These are phyloP conservation scores for Triops longicaudatus DNA, from an alignment of 1,140 invertebrate genomes.

Conservation along the genomic window DNA sequence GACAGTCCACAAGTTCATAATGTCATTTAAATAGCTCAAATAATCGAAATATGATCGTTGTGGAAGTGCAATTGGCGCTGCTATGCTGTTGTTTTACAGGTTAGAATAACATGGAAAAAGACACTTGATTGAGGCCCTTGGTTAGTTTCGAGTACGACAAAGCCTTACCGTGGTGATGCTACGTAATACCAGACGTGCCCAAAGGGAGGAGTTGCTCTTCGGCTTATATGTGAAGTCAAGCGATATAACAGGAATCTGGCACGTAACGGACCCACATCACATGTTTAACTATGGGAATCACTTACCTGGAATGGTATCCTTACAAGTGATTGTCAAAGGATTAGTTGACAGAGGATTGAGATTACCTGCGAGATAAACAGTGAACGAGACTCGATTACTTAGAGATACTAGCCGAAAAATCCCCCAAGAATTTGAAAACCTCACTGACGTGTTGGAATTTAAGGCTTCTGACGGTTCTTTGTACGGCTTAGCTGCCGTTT, in stretches of 20 bases:
- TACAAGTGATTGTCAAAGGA: background rate
- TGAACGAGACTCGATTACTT: background rate
- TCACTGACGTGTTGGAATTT: background rate
- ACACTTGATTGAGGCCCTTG: background rate
- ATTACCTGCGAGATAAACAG: background rate
- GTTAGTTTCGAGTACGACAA: background rate
- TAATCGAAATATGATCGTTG: too few relatives aligned
- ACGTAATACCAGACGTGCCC: background rate
- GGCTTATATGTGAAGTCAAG: background rate
- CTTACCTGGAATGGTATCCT: background rate
- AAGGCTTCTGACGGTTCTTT: background rate
- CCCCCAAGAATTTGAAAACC: background rate
- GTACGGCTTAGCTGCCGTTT: background rate
- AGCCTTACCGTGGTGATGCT: background rate
- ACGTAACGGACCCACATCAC: background rate
- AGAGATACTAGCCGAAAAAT: background rate
- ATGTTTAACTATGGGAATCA: background rate
- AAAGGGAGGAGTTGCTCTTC: background rate
- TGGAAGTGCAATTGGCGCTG: too few relatives aligned
- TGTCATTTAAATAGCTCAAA: too few relatives aligned
- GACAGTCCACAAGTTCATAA: too few relatives aligned
- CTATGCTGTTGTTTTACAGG: too few relatives aligned
- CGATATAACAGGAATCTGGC: background rate
- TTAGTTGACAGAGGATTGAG: background rate
- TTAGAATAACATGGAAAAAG: background rate